Percentiles rank a stretch among this genome's conserved stretches.
These are phyloP conservation scores for Tholera decimalis DNA, from an alignment of 2,888 invertebrate genomes.

Conservation along the genomic window DNA sequence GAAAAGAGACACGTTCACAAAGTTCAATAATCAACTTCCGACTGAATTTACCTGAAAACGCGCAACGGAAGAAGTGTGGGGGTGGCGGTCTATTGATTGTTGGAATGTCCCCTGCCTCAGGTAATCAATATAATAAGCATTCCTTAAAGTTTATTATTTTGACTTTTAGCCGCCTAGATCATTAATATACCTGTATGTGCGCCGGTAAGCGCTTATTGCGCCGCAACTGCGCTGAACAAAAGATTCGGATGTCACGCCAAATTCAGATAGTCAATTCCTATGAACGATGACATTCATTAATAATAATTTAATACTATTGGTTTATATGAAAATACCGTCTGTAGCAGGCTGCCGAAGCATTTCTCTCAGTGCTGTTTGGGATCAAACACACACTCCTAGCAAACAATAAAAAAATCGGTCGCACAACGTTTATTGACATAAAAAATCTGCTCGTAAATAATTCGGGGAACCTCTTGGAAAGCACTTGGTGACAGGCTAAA, in stretches of 20 bases:
- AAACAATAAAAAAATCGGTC: neutral
- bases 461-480: conserved; percentile 1
- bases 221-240: neutral
- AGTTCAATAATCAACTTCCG: too few species aligned
- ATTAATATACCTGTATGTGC: too few species aligned
- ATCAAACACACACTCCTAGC: neutral
- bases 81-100: too few species aligned
- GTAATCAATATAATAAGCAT: too few species aligned
- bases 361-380: neutral
- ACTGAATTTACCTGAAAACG: too few species aligned
- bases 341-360: neutral
- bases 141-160: too few species aligned
- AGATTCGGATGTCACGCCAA: neutral
- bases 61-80: too few species aligned
- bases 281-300: neutral
- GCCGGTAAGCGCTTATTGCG: too few species aligned
- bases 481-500: conserved; percentile 18
- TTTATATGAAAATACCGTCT: neutral
- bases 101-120: too few species aligned
- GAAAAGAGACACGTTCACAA: too few species aligned
- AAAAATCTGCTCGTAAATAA: neutral
- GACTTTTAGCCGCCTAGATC: too few species aligned
- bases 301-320: neutral
- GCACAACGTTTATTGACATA: conserved; percentile 8
- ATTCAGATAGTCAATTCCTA: neutral